These are phyloP conservation scores for Phyllotreta cruciferae DNA, from an alignment of 2,888 invertebrate species.

Conservation along the genomic window DNA sequence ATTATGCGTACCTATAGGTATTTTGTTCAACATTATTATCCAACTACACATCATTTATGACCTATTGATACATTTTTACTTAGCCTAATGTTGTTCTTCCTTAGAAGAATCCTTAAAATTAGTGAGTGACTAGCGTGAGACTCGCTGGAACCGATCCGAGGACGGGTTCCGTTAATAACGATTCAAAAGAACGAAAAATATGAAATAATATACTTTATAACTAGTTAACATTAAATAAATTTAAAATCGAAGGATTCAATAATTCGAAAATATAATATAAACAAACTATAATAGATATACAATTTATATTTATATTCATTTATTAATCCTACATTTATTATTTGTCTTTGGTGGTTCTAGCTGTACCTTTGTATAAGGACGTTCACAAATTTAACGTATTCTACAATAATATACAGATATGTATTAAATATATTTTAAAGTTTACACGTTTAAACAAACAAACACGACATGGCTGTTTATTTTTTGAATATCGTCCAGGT, in stretches of 20 bases:
- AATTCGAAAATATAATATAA: constrained; percentile 13
- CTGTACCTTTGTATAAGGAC: constrained; percentile 25
- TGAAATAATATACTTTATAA: constrained; percentile 27
- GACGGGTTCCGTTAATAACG: constrained; percentile 30
- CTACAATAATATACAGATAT: constrained; percentile 30
- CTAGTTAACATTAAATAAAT: constrained; percentile 34
- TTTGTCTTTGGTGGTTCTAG: constrained; percentile 39
- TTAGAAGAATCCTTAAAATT: constrained; percentile 33
- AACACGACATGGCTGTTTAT: neutral
- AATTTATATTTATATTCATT: constrained; percentile 20
- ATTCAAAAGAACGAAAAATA: constrained; percentile 19
- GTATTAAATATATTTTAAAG: constrained; percentile 27
- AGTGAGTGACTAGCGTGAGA: constrained; percentile 43
- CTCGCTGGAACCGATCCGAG: constrained; percentile 31
- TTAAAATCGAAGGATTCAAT: neutral
- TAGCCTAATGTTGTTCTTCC: constrained; percentile 22
- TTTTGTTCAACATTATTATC: constrained; percentile 19
- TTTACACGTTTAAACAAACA: constrained; percentile 4
- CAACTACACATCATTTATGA: constrained; percentile 16
- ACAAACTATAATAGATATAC: constrained; percentile 25
- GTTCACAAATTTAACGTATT: constrained; percentile 27
- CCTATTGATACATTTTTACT: constrained; percentile 19
- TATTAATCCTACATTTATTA: constrained; percentile 25
- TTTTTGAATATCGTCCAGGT: no score
- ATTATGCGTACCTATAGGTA: constrained; percentile 23